Conservation (phyloP, 2,888 invertebrate genomes). For the Bimastos eiseni region DNA sequence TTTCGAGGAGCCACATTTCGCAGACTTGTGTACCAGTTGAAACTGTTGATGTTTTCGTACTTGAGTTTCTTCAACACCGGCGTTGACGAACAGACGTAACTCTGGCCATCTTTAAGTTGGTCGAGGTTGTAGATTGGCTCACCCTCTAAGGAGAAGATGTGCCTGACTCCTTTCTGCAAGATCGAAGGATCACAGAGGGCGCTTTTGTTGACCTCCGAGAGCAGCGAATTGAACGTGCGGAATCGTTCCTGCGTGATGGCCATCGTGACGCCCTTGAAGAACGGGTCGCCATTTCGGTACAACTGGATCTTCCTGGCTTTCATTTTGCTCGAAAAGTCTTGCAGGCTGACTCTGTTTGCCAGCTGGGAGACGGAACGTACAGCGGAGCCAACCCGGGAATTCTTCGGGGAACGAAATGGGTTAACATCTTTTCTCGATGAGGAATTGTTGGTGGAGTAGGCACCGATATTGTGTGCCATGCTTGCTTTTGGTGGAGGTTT, state of each 20-base stretch:
- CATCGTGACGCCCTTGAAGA: slow-evolving; percentile 78
- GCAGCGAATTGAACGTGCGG: slow-evolving; percentile 88
- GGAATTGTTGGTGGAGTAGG: neutral
- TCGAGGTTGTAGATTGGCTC: slow-evolving; percentile 65
- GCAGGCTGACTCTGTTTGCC: slow-evolving; percentile 50
- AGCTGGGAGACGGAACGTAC: neutral
- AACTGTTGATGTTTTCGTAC: slow-evolving; percentile 68
- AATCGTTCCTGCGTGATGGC: slow-evolving; percentile 89
- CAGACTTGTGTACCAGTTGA: slow-evolving; percentile 54
- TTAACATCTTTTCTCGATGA: neutral
- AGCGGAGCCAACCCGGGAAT: neutral
- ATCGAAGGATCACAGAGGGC: slow-evolving; percentile 82
- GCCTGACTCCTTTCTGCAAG: slow-evolving; percentile 87
- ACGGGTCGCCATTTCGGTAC: slow-evolving; percentile 90
- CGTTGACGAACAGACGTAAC: slow-evolving; percentile 90
- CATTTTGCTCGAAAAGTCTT: slow-evolving; percentile 68
- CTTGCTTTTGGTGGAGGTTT: neutral
- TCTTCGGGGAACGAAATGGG: slow-evolving; percentile 5
- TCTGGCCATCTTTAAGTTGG: slow-evolving; percentile 77
- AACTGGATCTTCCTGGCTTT: slow-evolving; percentile 88
- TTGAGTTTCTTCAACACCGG: slow-evolving; percentile 88
- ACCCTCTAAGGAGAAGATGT: slow-evolving; percentile 87
- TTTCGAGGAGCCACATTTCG: neutral
- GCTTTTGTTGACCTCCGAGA: slow-evolving; percentile 84
- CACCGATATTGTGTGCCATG: neutral